These are phyloP conservation scores for Caenorhabditis sp. DNA, from an alignment of 2,888 invertebrate species.

Conservation along the genomic window DNA sequence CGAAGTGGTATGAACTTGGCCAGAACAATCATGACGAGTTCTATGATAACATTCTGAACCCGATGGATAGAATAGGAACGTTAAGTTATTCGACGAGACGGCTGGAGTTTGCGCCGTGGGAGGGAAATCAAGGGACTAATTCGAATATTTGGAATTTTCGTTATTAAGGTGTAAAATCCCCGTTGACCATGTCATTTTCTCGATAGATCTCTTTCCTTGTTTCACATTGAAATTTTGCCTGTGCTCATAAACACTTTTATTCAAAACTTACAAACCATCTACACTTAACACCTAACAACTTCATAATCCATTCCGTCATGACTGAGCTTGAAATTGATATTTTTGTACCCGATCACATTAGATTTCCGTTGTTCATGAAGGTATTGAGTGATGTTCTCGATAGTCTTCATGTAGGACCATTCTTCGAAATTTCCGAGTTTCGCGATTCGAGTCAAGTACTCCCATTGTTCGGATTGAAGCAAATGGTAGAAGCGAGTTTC, in stretches of 20 bases:
- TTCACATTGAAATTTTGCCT: background rate
- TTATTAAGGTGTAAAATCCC: background rate
- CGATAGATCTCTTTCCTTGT: conserved; percentile 7
- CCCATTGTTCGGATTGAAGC: conserved; percentile 75
- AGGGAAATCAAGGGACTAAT: conserved; percentile 3
- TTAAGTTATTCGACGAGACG: conserved; percentile 32
- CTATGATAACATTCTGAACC: conserved; percentile 24
- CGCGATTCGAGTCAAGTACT: conserved; percentile 70
- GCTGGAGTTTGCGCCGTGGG: conserved; percentile 34
- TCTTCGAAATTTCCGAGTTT: conserved; percentile 65
- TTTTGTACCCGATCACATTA: conserved; percentile 68
- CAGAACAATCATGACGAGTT: conserved; percentile 12
- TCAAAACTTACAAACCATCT: background rate
- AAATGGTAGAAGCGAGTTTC: conserved; percentile 68
- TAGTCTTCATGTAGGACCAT: conserved; percentile 62
- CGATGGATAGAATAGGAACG: conserved; percentile 5
- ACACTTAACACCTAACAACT: conserved; percentile 38
- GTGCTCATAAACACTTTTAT: background rate
- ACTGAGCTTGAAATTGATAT: conserved; percentile 64
- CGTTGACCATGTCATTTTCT: conserved; percentile 8
- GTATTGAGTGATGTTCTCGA: conserved; percentile 66
- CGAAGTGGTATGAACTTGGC: conserved; percentile 11
- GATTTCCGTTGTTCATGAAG: conserved; percentile 57
- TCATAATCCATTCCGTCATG: conserved; percentile 42
- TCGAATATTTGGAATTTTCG: background rate